These are phyloP conservation scores for Pseudococcus jackbeardsleyi DNA, from an alignment of 2,888 invertebrate species.

Conservation along the genomic window DNA sequence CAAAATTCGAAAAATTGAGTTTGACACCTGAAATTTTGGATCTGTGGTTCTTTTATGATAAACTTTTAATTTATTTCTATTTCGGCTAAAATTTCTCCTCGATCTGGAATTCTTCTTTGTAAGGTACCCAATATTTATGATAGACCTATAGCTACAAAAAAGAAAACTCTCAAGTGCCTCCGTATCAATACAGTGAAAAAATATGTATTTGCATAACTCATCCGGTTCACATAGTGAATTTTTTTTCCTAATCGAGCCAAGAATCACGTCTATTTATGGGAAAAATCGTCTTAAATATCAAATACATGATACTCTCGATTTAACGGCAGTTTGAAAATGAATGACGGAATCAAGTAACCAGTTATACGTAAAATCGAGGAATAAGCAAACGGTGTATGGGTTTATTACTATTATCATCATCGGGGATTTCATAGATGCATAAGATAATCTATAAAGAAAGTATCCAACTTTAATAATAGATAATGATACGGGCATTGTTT, in stretches of 20 bases:
- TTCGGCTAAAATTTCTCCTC: no score
- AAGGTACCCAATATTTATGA: no score
- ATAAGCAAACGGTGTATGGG: constrained; percentile 45
- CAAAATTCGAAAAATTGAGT: no score
- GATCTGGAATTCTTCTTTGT: no score
- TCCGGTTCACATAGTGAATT: background rate
- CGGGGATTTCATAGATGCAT: constrained; percentile 52
- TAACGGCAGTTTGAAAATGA: constrained; percentile 16
- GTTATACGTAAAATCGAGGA: background rate
- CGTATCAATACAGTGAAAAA: background rate
- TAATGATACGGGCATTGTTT: constrained; percentile 60
- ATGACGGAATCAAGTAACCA: constrained; percentile 22
- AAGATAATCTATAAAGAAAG: constrained; percentile 51
- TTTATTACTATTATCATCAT: constrained; percentile 57
- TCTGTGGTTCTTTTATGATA: no score
- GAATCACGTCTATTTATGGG: constrained; percentile 5
- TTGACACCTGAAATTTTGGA: no score
- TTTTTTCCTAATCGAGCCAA: background rate
- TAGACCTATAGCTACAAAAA: no score
- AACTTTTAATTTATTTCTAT: no score
- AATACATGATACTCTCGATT: constrained; percentile 14
- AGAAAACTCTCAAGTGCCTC: no score
- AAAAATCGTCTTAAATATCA: background rate
- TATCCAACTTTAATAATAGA: constrained; percentile 57
- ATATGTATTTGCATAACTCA: constrained; percentile 15